Evolutionary conservation across 2,113 vertebrate species (phyloP).

Genomic region (Irena cyanogastra): DNA sequence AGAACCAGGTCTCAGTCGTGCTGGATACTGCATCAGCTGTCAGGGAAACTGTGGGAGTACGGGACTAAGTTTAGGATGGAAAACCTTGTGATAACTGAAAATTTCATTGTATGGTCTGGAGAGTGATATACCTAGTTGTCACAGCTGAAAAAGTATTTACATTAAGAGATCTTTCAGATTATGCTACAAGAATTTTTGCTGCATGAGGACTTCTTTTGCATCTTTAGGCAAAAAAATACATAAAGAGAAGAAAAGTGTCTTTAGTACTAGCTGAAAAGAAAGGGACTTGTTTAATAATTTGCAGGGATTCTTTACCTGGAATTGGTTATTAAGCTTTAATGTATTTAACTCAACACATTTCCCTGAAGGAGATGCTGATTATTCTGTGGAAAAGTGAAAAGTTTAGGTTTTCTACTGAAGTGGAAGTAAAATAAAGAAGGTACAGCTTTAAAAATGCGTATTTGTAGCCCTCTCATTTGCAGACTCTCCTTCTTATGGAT

Average conservation of each 20-base stretch:
- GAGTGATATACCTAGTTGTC: not conserved
- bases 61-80: not conserved
- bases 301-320: not conserved
- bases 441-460: not conserved
- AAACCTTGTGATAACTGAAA: not conserved
- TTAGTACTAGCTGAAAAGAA: not conserved
- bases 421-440: not conserved
- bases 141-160: not conserved
- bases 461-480: not conserved
- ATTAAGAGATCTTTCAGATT: not conserved
- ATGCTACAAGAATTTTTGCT: not conserved
- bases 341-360: not conserved
- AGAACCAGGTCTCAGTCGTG: not conserved
- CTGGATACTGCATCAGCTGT: not conserved
- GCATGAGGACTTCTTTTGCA: not conserved
- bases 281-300: not conserved
- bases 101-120: not conserved
- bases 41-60: not conserved
- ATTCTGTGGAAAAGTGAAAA: not conserved
- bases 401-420: not conserved
- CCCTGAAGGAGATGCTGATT: not conserved
- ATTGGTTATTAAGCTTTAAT: not conserved
- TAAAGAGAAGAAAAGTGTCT: not conserved
- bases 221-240: not conserved
- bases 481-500: not conserved